phyloP scores from a whole-genome alignment of 30 jellyfish, hydroid and myxozoan species.

The Cassiopea xamachana region DNA sequence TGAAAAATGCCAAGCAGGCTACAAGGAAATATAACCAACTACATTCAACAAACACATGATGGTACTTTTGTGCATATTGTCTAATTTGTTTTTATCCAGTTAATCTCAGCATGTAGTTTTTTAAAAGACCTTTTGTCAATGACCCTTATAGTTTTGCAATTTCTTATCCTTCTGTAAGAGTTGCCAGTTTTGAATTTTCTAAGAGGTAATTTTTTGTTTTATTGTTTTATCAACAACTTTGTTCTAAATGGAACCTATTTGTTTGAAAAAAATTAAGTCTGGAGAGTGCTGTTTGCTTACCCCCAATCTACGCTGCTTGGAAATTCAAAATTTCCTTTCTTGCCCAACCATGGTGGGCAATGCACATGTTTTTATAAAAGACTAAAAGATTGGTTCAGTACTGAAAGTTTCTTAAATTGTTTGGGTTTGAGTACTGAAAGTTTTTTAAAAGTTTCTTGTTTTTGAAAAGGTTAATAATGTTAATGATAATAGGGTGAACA shows the following conservation, averaged over 20 bases:
- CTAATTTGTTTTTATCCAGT: neutral
- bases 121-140: neutral
- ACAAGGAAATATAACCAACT: conserved; percentile 6
- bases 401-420: neutral
- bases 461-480: neutral
- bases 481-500: neutral
- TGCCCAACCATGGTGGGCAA: neutral
- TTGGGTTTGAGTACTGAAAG: neutral
- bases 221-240: neutral
- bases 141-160: neutral
- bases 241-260: neutral
- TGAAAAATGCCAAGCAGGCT: conserved; percentile 20
- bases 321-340: neutral
- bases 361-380: neutral
- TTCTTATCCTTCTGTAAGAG: neutral
- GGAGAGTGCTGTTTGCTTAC: neutral
- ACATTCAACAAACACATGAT: neutral
- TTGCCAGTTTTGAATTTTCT: neutral
- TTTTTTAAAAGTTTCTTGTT: neutral
- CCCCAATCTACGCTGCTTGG: neutral
- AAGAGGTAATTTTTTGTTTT: neutral
- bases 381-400: neutral
- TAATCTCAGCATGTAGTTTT: neutral
- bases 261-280: neutral
- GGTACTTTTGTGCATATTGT: neutral